Evolutionary conservation across 1,140 invertebrate species (phyloP), one percentile per base, ranked within the genome.

Genomic region (Drosophila ficusphila): DNA sequence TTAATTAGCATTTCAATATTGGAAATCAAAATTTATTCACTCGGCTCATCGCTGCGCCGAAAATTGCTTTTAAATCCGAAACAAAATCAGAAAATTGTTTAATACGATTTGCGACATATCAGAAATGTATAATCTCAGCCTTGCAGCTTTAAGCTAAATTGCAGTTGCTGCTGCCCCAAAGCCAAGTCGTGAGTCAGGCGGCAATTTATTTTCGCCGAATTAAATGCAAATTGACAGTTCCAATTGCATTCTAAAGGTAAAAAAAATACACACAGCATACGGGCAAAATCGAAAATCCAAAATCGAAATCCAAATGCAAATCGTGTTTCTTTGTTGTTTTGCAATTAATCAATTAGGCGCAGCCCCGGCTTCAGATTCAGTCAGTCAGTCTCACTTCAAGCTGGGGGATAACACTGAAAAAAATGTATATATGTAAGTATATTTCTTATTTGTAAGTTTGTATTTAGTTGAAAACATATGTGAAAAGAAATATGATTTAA

Each of bases 211-310:
- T 88, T 77, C 77, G 82, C 81, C 81, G 81, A 85, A 85, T 85
- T 85, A 86, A 85, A 85, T 85, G 81, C 81, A 85, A 85, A 85
- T 86, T 85, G 81, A 85, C 81, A 85, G 81, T 81, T 85, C 81
- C 76, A 86, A 85, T 85, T 85, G 82, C 81, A 85, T 76, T 85
- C 77, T 76, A 69, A 74, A 79, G 76, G 52, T 34, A 44, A 42
- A 33, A 38, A 56, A 57, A 27, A 42, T 27, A 53, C 38, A 56
- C n/a, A 19, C 36, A 41, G 31, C 36, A 70, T 41, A 23, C 51
- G 27, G 27, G 14, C 52, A 21, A 71, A 44, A 76, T 76, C 70
- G 70, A 71, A 79, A 54, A 78, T 67, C 27, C 47, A 47, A 76
- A 68, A 76, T 71, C 65, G 54, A 79, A 72, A 82, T 72, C 81